A percentile compares a stretch with the other conserved stretches of the same genome.
phyloP scores from a whole-genome alignment of 2,113 vertebrate genomes.

The Dromas ardeola region DNA sequence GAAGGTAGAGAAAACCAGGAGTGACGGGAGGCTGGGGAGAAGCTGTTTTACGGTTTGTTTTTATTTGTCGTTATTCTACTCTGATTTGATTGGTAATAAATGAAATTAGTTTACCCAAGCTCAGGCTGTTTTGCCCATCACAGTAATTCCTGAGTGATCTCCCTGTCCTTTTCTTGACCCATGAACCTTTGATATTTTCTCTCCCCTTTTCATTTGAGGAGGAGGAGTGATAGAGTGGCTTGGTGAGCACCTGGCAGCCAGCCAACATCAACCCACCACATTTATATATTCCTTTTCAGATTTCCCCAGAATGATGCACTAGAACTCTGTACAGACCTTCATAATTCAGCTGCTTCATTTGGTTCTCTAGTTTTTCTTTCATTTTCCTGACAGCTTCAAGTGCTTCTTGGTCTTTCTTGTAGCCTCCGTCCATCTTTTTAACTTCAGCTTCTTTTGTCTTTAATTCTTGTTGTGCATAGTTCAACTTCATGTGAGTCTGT shows the following conservation, averaged over 20 bases:
- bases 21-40: fast-evolving
- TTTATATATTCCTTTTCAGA: neutral
- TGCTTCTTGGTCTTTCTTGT: constrained; percentile 84
- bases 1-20: neutral
- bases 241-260: neutral
- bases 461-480: constrained; percentile 87
- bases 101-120: neutral
- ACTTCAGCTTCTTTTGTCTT: constrained; percentile 89
- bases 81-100: neutral
- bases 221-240: fast-evolving
- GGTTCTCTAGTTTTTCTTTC: constrained; percentile 80
- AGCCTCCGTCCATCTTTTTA: constrained; percentile 88
- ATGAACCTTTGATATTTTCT: fast-evolving
- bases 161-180: neutral
- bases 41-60: neutral
- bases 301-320: neutral
- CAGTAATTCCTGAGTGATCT: neutral
- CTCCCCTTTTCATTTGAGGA: neutral
- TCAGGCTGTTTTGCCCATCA: neutral
- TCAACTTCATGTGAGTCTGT: constrained; percentile 92
- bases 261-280: neutral
- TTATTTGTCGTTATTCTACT: neutral
- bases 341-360: constrained; percentile 86
- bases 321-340: constrained; percentile 77
- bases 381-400: constrained; percentile 78